Evolutionary conservation across 2,113 vertebrate genomes (phyloP).

Genomic region (Oreochromis aureus): DNA sequence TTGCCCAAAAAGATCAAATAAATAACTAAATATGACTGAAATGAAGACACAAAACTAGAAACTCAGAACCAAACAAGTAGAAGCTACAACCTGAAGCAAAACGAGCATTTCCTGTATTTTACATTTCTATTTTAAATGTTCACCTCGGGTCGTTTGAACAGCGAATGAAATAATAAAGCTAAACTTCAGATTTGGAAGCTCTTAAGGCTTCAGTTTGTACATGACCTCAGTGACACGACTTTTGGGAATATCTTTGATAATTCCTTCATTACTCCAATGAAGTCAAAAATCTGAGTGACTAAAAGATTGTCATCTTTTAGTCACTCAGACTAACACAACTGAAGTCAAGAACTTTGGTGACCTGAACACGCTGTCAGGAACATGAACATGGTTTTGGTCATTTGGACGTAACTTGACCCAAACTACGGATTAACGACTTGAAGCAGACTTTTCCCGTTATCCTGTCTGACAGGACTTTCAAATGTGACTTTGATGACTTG

Average conservation of each 20-base stretch:
- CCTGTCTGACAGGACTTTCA: background rate
- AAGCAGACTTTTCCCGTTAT: background rate
- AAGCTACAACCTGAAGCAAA: background rate
- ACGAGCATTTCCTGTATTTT: background rate
- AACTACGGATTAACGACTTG: background rate
- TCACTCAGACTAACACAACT: too few relatives aligned
- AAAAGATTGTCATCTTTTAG: background rate
- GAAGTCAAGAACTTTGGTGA: background rate
- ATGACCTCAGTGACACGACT: background rate
- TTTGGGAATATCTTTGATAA: background rate
- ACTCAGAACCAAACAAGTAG: background rate
- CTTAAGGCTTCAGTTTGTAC: background rate
- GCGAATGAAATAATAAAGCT: background rate
- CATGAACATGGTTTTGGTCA: background rate
- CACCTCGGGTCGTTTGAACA: background rate
- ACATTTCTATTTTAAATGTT: background rate
- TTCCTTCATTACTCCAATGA: fast-evolving
- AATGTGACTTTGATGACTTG: background rate
- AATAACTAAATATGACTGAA: background rate
- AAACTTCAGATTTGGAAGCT: background rate
- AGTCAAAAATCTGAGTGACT: background rate
- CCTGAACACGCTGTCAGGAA: background rate
- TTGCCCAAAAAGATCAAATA: background rate
- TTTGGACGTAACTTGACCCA: background rate
- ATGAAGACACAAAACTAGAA: background rate